Conservation (phyloP, 2,797 vertebrate genomes). For the Bradypus variegatus region DNA sequence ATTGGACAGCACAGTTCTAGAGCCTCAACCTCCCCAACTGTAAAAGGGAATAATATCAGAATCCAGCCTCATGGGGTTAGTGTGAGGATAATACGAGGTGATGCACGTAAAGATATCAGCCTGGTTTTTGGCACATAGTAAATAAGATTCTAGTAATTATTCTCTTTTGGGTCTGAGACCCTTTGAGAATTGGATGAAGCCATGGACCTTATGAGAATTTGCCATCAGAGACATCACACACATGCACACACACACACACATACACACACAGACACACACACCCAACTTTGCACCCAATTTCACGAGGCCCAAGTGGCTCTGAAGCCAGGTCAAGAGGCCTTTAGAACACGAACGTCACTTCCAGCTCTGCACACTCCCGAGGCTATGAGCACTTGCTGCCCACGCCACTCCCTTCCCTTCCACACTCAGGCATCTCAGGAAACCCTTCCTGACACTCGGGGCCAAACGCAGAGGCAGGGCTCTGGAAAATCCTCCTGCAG, state of each 20-base stretch:
- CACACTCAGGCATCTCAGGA: slow-evolving; percentile 33
- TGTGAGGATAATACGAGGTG: neutral
- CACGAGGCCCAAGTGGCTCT: neutral
- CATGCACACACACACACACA: neutral
- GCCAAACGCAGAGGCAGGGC: slow-evolving; percentile 38
- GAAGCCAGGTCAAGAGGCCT: neutral
- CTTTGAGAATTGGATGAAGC: neutral
- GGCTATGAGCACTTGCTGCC: neutral
- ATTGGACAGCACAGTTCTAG: neutral
- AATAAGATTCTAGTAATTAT: neutral
- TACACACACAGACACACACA: neutral
- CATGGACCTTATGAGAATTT: neutral
- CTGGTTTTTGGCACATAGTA: neutral
- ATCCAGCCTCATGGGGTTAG: neutral
- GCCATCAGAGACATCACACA: neutral
- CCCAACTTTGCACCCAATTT: neutral
- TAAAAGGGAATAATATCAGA: neutral
- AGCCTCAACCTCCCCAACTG: neutral
- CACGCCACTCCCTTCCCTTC: neutral
- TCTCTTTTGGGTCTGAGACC: neutral
- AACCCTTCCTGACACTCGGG: slow-evolving; percentile 32
- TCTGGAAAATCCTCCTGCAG: slow-evolving; percentile 34
- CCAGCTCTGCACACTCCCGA: neutral
- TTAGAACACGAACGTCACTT: neutral
- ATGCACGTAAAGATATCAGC: neutral